Evolutionary conservation across 2,797 vertebrate species (phyloP), one percentile per base, ranked within the genome.

Genomic region (Enteromius anoplus): DNA sequence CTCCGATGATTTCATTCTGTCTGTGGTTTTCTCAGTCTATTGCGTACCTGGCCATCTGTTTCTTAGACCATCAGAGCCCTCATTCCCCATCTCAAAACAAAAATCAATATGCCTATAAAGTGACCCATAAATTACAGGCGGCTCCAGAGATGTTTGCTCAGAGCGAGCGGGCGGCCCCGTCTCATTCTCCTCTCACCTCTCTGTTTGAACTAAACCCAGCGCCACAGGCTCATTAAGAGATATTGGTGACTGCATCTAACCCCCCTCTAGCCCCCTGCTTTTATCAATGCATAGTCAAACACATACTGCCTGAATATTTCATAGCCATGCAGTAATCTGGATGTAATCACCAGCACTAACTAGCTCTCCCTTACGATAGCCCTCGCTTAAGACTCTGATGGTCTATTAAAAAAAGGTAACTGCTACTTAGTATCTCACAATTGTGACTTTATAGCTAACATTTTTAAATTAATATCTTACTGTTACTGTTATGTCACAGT

Each of bases 261-360:
- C 95, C 95, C 95, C 95, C 94, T 95, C 55, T 42, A 78, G 42
- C 75, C 58, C 58, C 42, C 75, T 78, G 94, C 94, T 95, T 95
- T 97, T 97, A 98, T 97, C 96, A 97, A 96, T 96, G 96, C 96
- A 96, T 96, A 96, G 95, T 68, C 26, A 94, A 95, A 95, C 96
- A 96, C 95, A 96, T 93, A 94, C 96, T 95, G 92, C 85, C 96
- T 98, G 95, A 97, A 98, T 98, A 97, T 97, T 97, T 98, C 95
- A 97, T 97, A 96, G 96, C 95, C 94, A 95, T 95, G 94, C 94
- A 94, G 96, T 97, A 97, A 97, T 98, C 96, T 96, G 95, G 94
- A 95, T 97, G 96, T 97, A 97, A 97, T 97, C 95, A 92, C 94
- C 95, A 95, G 17, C 93, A 94, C 97, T 97, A 97, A 96, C 96